These are phyloP conservation scores for Caerostris darwini DNA, from an alignment of 1,140 invertebrate species.

Conservation along the genomic window DNA sequence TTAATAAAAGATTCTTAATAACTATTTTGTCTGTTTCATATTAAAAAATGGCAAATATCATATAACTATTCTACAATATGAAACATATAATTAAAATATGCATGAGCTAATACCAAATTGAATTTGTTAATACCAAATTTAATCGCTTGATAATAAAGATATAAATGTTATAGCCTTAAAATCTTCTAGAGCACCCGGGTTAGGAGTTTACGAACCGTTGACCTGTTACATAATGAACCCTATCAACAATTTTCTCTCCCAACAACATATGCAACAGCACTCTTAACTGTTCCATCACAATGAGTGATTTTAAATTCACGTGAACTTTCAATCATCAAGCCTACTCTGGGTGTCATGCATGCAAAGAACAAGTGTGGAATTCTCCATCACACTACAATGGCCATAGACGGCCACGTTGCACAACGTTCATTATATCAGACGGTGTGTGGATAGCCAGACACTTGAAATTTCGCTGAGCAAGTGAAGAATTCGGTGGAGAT, in stretches of 20 bases:
- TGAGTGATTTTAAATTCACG: not conserved
- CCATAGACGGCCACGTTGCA: not conserved
- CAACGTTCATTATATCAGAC: not conserved
- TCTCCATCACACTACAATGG: not conserved
- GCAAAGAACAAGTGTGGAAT: not conserved
- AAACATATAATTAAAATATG: no score
- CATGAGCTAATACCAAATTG: no score
- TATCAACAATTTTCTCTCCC: not conserved
- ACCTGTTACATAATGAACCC: not conserved
- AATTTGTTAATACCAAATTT: no score
- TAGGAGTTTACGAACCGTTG: not conserved
- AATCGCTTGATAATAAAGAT: no score
- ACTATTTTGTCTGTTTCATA: no score
- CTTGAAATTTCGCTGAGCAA: not conserved
- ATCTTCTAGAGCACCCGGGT: not conserved
- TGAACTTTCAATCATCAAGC: constrained; percentile 12
- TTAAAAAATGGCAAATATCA: no score
- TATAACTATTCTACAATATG: no score
- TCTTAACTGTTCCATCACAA: not conserved
- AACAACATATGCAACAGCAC: not conserved
- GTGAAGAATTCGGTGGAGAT: not conserved
- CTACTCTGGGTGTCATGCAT: not conserved
- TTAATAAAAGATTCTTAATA: no score
- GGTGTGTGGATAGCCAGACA: not conserved
- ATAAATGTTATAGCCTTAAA: no score